Evolutionary conservation across 1,140 invertebrate species (phyloP).

Genomic region (Leptopilina clavipes): DNA sequence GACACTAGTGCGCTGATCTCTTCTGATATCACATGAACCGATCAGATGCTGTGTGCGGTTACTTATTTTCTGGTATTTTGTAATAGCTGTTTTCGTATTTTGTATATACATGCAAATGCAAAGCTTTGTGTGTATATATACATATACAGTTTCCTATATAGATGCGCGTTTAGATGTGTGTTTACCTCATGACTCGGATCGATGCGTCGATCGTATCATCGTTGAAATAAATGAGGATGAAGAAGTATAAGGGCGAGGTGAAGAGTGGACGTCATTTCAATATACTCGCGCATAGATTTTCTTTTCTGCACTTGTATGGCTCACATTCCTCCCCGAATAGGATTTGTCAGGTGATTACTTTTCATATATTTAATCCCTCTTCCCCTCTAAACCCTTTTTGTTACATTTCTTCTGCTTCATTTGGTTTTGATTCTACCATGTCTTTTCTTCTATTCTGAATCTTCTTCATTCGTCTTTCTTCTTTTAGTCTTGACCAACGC

Average conservation of each 20-base stretch:
- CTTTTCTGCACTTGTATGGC: slow-evolving; percentile 23
- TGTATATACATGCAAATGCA: neutral
- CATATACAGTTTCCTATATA: neutral
- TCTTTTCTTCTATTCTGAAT: neutral
- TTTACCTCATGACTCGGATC: slow-evolving; percentile 42
- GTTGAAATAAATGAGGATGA: slow-evolving; percentile 29
- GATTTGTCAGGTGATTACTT: slow-evolving; percentile 12
- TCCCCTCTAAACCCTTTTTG: neutral
- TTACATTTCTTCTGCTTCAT: neutral
- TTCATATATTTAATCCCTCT: neutral
- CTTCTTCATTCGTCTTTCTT: neutral
- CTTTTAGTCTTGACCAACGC: too few species aligned
- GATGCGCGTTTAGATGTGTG: neutral
- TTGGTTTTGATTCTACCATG: too few species aligned
- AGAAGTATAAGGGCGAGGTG: slow-evolving; percentile 26
- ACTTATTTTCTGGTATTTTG: slow-evolving; percentile 53
- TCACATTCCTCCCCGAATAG: slow-evolving; percentile 15
- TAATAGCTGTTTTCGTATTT: slow-evolving; percentile 20
- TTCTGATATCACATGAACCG: slow-evolving; percentile 57
- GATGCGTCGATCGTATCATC: slow-evolving; percentile 55
- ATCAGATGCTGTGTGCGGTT: slow-evolving; percentile 51
- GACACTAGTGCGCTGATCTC: slow-evolving; percentile 54
- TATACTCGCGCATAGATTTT: neutral
- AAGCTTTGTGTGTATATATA: too few species aligned
- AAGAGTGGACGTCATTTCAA: slow-evolving; percentile 13